Percentiles rank a stretch among this genome's conserved stretches.
These are phyloP conservation scores for Sciurus niger DNA, from an alignment of 2,113 vertebrate species.

Conservation along the genomic window DNA sequence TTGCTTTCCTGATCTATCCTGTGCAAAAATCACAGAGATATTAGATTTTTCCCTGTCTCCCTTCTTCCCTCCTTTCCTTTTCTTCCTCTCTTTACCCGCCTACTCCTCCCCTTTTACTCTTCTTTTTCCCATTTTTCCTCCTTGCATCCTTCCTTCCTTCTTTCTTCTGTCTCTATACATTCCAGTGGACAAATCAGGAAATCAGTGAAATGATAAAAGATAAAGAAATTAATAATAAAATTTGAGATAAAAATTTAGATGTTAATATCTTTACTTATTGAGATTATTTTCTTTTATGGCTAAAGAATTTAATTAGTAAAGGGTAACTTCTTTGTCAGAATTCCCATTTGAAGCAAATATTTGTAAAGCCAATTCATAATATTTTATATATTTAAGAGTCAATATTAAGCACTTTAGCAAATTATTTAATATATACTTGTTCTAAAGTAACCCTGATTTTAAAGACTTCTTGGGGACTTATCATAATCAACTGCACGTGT, in stretches of 20 bases:
- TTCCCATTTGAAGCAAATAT: background rate
- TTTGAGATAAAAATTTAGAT: background rate
- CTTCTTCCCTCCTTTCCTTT: no score
- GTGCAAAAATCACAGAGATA: background rate
- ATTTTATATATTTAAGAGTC: background rate
- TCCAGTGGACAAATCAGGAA: background rate
- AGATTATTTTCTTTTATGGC: background rate
- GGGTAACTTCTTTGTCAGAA: background rate
- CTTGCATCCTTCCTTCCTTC: no score
- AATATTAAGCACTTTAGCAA: constrained; percentile 28
- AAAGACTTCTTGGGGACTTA: constrained; percentile 27
- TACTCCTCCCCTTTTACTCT: background rate
- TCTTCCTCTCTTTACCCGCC: background rate
- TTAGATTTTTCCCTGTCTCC: background rate
- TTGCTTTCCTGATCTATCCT: background rate
- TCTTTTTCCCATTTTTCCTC: background rate
- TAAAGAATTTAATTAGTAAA: background rate
- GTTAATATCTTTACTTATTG: background rate
- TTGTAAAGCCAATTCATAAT: background rate
- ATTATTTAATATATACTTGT: constrained; percentile 53
- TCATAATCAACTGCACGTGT: background rate
- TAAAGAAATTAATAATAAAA: background rate
- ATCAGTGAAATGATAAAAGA: background rate
- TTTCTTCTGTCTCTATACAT: background rate
- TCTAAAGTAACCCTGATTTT: background rate